A percentile compares a stretch with the other conserved stretches of the same genome.
Conservation (phyloP, 2,888 invertebrate species). For the Leptinotarsa peninsularis region DNA sequence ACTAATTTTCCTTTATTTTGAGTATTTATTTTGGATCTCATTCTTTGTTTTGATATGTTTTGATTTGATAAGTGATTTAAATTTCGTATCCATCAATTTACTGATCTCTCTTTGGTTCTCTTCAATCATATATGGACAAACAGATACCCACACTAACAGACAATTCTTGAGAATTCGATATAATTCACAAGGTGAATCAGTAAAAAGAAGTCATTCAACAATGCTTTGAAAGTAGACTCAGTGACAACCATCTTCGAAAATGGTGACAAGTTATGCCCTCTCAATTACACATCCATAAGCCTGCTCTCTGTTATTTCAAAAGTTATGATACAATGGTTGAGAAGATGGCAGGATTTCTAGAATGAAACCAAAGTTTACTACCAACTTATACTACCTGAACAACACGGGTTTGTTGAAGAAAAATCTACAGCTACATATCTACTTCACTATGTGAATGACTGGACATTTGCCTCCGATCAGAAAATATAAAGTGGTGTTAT, state of each 20-base stretch:
- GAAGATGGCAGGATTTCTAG: neutral
- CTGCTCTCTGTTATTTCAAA: neutral
- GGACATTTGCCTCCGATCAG: constrained; percentile 13
- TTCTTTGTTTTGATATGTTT: too few species aligned
- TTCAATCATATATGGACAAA: too few species aligned
- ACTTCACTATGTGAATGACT: constrained; percentile 21
- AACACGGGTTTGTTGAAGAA: constrained; percentile 27
- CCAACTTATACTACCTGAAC: neutral
- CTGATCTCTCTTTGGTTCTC: too few species aligned
- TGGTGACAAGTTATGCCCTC: constrained; percentile 8
- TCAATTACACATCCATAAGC: constrained; percentile 23
- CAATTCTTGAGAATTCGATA: too few species aligned
- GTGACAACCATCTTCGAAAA: neutral
- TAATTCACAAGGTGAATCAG: too few species aligned
- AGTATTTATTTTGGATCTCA: too few species aligned
- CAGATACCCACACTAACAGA: too few species aligned
- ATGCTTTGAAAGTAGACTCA: too few species aligned
- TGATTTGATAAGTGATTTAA: too few species aligned
- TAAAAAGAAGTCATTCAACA: too few species aligned
- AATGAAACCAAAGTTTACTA: neutral
- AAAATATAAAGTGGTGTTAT: neutral
- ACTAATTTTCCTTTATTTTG: too few species aligned
- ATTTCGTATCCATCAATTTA: too few species aligned
- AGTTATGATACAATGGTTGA: constrained; percentile 11
- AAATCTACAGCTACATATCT: constrained; percentile 26